Evolutionary conservation across 1,140 invertebrate species (phyloP), one percentile per base, ranked within the genome.

Genomic region (Thrips palmi): DNA sequence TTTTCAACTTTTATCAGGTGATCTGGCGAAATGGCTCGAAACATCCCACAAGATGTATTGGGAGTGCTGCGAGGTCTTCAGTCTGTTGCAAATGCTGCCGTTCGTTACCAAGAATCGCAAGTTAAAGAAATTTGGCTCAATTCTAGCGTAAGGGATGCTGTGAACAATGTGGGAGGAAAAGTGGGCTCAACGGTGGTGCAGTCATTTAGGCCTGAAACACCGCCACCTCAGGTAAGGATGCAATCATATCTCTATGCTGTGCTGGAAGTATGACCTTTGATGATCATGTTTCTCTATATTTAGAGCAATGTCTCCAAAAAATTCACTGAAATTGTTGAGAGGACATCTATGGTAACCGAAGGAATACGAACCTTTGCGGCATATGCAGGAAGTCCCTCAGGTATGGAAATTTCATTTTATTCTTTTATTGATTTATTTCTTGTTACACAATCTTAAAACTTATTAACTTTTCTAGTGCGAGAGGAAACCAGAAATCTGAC

Each of bases 41-140:
- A 45, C 22, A 35, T 52, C 19, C 50, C 58, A 48, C 64, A 64
- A 49, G 74, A 78, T 52, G 39, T 71, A 25, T 50, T 66, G 38
- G 64, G 64, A 24, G 52, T 77, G 41, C 50, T 76, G 42, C 63
- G 63, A 46, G 73, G 74, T 17, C 45, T 73, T 38, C 63, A 68
- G 47, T 55, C 65, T 28, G 67, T 79, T 38, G 50, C 62, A 33
- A 62, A 69, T 46, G 66, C 70, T 31, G 61, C 63, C 28, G 47
- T 60, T 23, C 67, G 67, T 51, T 49, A 70, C 32, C 69, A 75
- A 47, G 56, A 66, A 46, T 53, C 61, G 39, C 54, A 58, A 47
- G 52, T 62, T 49, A 62, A 58, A 52, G 50, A 63, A 46, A 53
- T 71, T 43, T 71, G 71, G 67, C 57, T 59, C 52, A 74, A 72